Percentiles rank a stretch among this genome's conserved stretches.
Conservation (phyloP, 2,888 invertebrate species). For the Petrolisthes manimaculis region DNA sequence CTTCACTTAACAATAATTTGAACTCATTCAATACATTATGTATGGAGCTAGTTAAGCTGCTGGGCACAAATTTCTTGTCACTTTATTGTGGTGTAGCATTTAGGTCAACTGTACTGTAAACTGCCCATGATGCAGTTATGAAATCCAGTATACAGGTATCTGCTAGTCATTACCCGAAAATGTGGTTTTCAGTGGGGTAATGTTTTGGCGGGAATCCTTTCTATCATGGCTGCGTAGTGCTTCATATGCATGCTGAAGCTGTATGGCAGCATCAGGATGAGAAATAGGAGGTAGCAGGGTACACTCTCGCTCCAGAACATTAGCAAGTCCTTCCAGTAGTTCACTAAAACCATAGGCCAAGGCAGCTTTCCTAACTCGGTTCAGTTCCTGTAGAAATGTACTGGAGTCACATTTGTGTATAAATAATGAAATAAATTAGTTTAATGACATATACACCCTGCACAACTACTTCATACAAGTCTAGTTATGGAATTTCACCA, state of each 20-base stretch:
- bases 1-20: no score
- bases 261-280: conserved; percentile 88
- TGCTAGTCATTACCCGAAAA: conserved; percentile 47
- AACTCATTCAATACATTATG: no score
- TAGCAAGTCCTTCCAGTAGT: conserved; percentile 85
- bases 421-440: background rate
- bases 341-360: conserved; percentile 92
- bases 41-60: no score
- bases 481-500: no score
- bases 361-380: conserved; percentile 89
- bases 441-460: background rate
- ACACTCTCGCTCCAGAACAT: conserved; percentile 90
- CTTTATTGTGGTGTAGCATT: no score
- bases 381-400: conserved; percentile 80
- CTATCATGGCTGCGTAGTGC: conserved; percentile 74
- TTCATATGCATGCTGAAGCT: conserved; percentile 89
- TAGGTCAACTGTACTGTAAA: no score
- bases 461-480: no score
- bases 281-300: conserved; percentile 81
- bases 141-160: no score
- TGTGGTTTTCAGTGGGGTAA: conserved; percentile 47
- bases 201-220: conserved; percentile 47
- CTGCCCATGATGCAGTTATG: no score
- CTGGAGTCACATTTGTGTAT: no score
- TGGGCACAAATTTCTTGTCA: no score